phyloP scores from a whole-genome alignment of 2,888 invertebrate species.

The Heliconius charithonia region DNA sequence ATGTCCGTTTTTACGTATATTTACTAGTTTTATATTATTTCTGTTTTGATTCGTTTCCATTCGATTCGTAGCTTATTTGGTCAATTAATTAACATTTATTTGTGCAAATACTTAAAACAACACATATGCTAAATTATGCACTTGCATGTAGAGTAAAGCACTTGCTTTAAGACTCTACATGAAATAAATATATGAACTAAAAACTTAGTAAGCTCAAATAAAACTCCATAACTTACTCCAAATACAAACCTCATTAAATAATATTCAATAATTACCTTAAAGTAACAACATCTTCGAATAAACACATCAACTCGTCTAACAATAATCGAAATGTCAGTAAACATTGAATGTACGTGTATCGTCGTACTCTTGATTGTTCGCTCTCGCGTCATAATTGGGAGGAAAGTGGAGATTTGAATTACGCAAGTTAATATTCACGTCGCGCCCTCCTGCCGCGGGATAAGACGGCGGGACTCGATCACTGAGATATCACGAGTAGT shows the following conservation, averaged over 20 bases:
- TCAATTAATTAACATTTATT: no score
- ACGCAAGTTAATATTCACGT: neutral
- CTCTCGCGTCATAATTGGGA: slow-evolving; percentile 7
- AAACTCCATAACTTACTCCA: neutral
- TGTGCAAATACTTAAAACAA: no score
- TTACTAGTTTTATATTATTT: no score
- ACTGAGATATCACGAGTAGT: neutral
- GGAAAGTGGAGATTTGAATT: slow-evolving; percentile 9
- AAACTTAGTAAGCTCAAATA: neutral
- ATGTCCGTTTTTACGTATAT: no score
- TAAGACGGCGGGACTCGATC: neutral
- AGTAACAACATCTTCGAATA: no score
- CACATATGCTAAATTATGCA: no score
- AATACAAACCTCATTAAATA: neutral
- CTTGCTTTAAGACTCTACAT: no score
- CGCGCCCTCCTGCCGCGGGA: neutral
- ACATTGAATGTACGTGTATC: neutral
- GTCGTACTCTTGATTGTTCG: neutral
- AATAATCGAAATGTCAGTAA: neutral
- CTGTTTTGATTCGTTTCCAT: no score
- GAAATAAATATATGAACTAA: no score
- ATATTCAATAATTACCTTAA: neutral
- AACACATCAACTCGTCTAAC: neutral
- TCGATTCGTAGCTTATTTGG: no score
- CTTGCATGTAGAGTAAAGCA: no score